Evolutionary conservation across 2,888 invertebrate species (phyloP).

Genomic region (Leucophora obtusa): DNA sequence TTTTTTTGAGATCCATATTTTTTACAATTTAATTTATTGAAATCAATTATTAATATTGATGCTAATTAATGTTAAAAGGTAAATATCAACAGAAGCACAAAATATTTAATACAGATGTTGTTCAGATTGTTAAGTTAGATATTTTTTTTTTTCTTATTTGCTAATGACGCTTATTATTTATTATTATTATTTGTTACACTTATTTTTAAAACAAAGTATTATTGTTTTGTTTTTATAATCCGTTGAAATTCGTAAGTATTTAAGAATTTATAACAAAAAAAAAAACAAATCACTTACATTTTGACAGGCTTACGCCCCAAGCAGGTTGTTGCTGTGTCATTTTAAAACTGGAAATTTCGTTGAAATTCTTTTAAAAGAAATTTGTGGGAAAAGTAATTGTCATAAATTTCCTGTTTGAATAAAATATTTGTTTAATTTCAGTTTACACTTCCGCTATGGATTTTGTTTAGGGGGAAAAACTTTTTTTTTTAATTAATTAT

Average conservation of each 20-base stretch:
- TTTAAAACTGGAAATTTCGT: slow-evolving; percentile 42
- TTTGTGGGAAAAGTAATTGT: slow-evolving; percentile 2
- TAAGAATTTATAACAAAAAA: not conserved
- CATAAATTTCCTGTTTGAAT: slow-evolving; percentile 39
- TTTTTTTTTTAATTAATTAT: not conserved
- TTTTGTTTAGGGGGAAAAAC: no score
- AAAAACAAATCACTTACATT: slow-evolving; percentile 73
- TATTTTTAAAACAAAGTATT: not conserved
- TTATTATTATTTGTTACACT: not conserved
- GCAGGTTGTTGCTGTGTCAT: slow-evolving; percentile 76
- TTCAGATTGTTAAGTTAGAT: not conserved
- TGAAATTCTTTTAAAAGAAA: slow-evolving; percentile 12
- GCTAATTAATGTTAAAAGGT: slow-evolving; percentile 1
- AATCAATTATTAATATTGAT: not conserved
- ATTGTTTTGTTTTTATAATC: not conserved
- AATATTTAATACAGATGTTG: not conserved
- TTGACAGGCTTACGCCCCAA: slow-evolving; percentile 75
- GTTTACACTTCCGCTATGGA: slow-evolving; percentile 45
- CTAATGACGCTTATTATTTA: no score
- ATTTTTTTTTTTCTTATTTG: not conserved
- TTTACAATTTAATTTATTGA: not conserved
- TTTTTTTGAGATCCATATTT: not conserved
- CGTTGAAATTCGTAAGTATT: not conserved
- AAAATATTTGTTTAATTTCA: not conserved
- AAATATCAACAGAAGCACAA: not conserved